Evolutionary conservation across 2,113 vertebrate genomes (phyloP).

Genomic region (Eclectus roratus): DNA sequence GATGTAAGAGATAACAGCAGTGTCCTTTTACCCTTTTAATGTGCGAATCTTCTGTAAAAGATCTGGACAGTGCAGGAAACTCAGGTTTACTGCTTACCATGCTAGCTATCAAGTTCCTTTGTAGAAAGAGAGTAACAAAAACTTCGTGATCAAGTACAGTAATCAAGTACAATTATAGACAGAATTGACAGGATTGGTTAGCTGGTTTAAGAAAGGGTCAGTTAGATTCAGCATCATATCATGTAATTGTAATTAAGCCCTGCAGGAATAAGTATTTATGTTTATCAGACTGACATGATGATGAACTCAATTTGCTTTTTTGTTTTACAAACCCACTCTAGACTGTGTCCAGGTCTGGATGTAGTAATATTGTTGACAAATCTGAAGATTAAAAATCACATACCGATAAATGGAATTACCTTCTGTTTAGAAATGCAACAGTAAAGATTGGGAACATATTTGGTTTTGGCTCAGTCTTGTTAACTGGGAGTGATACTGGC

Average conservation of each 20-base stretch:
- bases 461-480: neutral
- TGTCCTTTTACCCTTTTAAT: neutral
- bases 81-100: neutral
- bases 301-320: neutral
- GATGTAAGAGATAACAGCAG: neutral
- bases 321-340: neutral
- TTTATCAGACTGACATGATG: neutral
- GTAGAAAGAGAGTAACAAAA: neutral
- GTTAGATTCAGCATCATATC: neutral
- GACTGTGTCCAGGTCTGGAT: neutral
- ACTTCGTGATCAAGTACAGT: neutral
- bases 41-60: neutral
- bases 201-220: neutral
- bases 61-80: neutral
- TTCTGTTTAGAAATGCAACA: neutral
- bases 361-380: neutral
- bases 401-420: neutral
- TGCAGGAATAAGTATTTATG: neutral
- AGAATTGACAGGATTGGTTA: neutral
- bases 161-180: neutral
- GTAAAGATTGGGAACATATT: neutral
- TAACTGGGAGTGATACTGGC: neutral
- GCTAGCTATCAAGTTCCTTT: neutral
- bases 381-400: neutral
- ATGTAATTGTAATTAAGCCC: neutral